Evolutionary conservation across 2,113 vertebrate genomes (phyloP), one percentile per base, ranked within the genome.

Genomic region (Rhegmatorhina hoffmannsi): DNA sequence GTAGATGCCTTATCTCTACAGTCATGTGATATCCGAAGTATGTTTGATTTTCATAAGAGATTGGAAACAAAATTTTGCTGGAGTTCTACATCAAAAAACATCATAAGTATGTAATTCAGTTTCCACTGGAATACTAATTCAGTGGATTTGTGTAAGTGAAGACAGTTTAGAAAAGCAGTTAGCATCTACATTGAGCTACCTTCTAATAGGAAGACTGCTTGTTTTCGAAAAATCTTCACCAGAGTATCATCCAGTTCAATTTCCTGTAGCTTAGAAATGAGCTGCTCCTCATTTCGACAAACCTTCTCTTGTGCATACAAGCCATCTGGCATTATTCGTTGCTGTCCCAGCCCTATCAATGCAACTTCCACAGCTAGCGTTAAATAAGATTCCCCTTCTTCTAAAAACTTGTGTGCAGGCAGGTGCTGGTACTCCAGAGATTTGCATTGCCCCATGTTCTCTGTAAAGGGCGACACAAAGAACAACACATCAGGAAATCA

Each of bases 231-330:
- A 97, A 99, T 98, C 97, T 99, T 99, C 97, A 99, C 98, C 96
- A 99, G 96, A 76, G 97, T 97, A 95, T 99, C 98, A 91, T 99
- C 98, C 91, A 99, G 95, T 84, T 99, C 98, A 66, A 99, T 98
- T 97, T 99, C 99, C 94, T 99, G 99, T 60, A 99, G 98, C 93
- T 98, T 99, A 96, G 98, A 98, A 97, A 99, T 97, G 77, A 99
- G 98, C 92, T 99, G 99, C 94, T 99, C 99, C 96, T 99, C 99
- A 64, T 99, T 99, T 91, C 99, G 98, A 97, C 99, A 99, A 92
- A 87, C 98, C 83, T 99, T 99, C 98, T 99, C 99, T 97, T 99
- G 99, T 89, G 99, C 99, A 81, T 99, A 99, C 31, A 99, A 98
- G 88, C 99, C 99, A 68, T 99, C 99, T 6, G 99, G 99, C 99